Base-by-base conservation (phyloP, 1,140 invertebrate genomes). In the Eumeta japonica region DNA sequence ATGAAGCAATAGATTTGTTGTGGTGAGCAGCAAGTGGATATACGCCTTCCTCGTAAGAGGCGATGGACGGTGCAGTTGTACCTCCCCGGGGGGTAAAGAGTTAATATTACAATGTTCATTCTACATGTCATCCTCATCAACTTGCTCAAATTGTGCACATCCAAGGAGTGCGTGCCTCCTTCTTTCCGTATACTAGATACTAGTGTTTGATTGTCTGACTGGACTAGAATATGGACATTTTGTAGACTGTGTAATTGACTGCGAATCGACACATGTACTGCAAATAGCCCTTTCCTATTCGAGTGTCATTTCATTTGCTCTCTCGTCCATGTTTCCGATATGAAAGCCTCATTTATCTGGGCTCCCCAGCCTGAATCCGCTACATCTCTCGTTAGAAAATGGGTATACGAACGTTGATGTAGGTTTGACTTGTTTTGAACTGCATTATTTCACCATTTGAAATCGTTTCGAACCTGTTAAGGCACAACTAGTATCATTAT, bases 121-220 rank as follows among this genome's bases (percentile, higher is more conserved):
- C 28, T 4, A 37, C 58, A 48, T n/a, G 43, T 41, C 11, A 53
- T 16, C 1, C 28, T 17, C 4, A 60, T 42, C 3, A 55, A 14
- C 10, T 49, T 35, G 16, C 46, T 53, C 9, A 55, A 32, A 7
- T 49, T 37, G 28, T 48, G 40, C 2, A 62, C 45, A 4, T 30
- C 27, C 11, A 50, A 10, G n/a, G 48, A 59, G 34, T 30, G 47
- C 20, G 56, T 59, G 9, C 55, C 52, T 14, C 54, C 52, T 35
- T 59, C 49, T 28, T 53, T 61, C 16, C 35, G 38, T 11, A 62
- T 43, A 29, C 51, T 46, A 0, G 48, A 31, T n/a, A 56, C 45
- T 9, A 56, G 13, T 3, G 53, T 55, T 28, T 30, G 45, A 45
- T 49, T 58, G 51, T 58, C 52, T 16, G 54, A 42, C 28, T 57